These are phyloP conservation scores for Capra hircus DNA, from an alignment of 2,113 vertebrate species.

Conservation along the genomic window DNA sequence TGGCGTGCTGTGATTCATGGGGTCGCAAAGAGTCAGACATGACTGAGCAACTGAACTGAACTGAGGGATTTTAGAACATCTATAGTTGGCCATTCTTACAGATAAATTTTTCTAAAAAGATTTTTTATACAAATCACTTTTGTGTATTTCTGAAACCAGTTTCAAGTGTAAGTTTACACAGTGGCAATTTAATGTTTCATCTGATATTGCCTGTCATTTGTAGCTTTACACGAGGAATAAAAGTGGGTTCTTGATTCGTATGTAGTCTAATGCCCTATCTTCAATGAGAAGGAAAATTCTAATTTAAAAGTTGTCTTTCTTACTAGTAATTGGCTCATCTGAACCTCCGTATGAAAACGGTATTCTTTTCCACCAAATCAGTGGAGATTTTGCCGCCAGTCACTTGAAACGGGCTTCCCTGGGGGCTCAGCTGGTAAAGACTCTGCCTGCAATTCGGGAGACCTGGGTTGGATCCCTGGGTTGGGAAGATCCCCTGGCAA, in stretches of 20 bases:
- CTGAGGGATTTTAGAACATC: background rate
- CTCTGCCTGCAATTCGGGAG: rapidly evolving
- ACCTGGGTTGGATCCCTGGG: background rate
- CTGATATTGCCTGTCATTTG: too few relatives aligned
- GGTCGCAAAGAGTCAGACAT: too few relatives aligned
- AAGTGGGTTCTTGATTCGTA: background rate
- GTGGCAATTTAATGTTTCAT: rapidly evolving
- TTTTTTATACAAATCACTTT: background rate
- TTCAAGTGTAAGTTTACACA: background rate
- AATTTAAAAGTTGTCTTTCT: background rate
- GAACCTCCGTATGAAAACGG: background rate
- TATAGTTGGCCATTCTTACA: too few relatives aligned
- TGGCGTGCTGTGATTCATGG: too few relatives aligned
- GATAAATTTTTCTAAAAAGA: background rate
- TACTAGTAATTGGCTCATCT: background rate
- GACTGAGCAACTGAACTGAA: too few relatives aligned
- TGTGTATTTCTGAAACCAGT: background rate
- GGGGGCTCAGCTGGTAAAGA: background rate
- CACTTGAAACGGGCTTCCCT: background rate
- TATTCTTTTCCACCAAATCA: background rate
- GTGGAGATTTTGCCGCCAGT: background rate
- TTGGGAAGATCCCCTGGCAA: background rate
- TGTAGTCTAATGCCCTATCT: background rate
- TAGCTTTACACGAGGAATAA: rapidly evolving
- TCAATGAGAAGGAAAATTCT: background rate